A percentile compares a stretch with the other conserved stretches of the same genome.
phyloP scores from a whole-genome alignment of 1,140 invertebrate species.

The Dreissena rostriformis region DNA sequence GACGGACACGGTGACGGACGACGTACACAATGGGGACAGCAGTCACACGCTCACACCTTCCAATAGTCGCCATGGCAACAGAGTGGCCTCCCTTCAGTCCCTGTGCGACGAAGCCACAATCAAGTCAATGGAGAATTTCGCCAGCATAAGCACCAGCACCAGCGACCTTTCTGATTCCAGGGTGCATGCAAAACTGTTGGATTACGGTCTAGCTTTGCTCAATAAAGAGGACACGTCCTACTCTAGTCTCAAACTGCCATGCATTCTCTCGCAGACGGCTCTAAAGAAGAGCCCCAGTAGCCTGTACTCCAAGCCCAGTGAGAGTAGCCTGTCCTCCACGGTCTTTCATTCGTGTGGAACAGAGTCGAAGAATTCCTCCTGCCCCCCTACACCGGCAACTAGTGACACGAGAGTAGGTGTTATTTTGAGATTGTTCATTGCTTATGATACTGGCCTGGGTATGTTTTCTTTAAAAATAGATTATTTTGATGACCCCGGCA shows the following conservation, averaged over 20 bases:
- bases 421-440: not conserved
- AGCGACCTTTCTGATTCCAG: constrained; percentile 79
- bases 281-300: constrained; percentile 56
- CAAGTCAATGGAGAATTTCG: constrained; percentile 63
- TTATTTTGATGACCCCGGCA: no score
- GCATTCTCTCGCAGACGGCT: constrained; percentile 44
- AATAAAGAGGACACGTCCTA: constrained; percentile 21
- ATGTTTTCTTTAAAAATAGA: no score
- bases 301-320: constrained; percentile 37
- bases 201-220: constrained; percentile 19
- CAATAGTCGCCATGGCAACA: constrained; percentile 13
- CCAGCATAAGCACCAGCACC: constrained; percentile 79
- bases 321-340: constrained; percentile 41
- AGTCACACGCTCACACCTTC: constrained; percentile 34
- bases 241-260: constrained; percentile 47
- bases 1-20: constrained; percentile 82
- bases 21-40: constrained; percentile 55
- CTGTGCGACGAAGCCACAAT: constrained; percentile 48
- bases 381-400: constrained; percentile 73
- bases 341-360: constrained; percentile 24
- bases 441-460: no score
- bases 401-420: constrained; percentile 63
- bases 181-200: constrained; percentile 56
- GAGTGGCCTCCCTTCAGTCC: constrained; percentile 35
- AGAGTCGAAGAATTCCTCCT: constrained; percentile 71